Conservation (phyloP, 2,797 vertebrate species). For the Xiphorhynchus erythropygius region DNA sequence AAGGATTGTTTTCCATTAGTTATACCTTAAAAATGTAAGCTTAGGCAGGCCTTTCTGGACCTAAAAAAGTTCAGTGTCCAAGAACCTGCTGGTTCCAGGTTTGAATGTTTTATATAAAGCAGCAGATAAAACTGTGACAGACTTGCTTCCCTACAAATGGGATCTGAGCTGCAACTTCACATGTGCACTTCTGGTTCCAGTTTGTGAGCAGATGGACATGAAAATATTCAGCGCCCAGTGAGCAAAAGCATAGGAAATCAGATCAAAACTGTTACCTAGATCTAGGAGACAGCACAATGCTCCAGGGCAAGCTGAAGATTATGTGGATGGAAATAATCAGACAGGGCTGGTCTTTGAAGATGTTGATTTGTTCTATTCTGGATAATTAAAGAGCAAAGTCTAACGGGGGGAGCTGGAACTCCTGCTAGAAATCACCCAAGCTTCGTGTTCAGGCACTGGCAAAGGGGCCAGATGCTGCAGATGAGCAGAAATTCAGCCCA, state of each 20-base stretch:
- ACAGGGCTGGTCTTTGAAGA: background rate
- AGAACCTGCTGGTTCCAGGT: background rate
- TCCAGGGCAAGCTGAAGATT: background rate
- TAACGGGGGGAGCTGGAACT: background rate
- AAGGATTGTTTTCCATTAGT: background rate
- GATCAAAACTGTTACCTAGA: slow-evolving; percentile 3
- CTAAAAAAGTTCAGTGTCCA: background rate
- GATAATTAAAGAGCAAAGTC: slow-evolving; percentile 6
- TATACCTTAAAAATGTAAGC: background rate
- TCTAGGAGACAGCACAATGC: slow-evolving; percentile 12
- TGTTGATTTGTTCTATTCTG: background rate
- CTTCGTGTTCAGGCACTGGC: background rate
- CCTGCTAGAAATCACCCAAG: background rate
- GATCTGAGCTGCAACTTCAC: background rate
- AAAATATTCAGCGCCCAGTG: background rate
- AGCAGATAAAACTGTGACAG: background rate
- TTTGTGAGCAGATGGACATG: slow-evolving; percentile 12
- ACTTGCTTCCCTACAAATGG: background rate
- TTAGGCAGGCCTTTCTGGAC: background rate
- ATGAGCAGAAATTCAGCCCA: background rate
- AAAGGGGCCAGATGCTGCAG: background rate
- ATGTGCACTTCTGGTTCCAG: background rate
- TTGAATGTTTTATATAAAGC: background rate
- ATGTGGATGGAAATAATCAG: slow-evolving; percentile 11
- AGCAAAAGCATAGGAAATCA: background rate